Base-by-base conservation (phyloP, 2,113 vertebrate genomes). In the Cryptotis parvus region DNA sequence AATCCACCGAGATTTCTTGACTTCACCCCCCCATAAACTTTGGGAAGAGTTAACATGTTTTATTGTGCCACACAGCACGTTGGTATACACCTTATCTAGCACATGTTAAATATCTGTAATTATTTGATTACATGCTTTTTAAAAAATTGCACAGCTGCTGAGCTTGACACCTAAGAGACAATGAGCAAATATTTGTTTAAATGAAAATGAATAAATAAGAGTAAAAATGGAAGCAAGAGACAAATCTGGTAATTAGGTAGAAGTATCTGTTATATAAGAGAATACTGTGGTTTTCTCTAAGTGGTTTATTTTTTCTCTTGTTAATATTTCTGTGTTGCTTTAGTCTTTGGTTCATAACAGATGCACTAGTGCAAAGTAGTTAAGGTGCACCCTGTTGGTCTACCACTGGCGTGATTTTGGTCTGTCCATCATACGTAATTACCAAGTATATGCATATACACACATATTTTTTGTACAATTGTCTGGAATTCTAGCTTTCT, bases 101-200 rank as follows among this genome's bases (percentile, higher is more conserved):
- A 75, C 16, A 18, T 41, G 11, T 20, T 76, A 76, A 86, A 45
- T 7, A 90, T 52, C 12, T 72, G 4, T n/a, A 61, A 66, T 66
- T 66, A 72, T 87, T 70, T 82, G 49, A 88, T 39, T 86, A 31
- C 1, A 68, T n/a, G 14, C 7, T 52, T 85, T 79, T 76, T 88
- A 70, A 24, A n/a, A 9, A 77, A 39, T 91, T 79, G 33, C 29
- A 45, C 4, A 75, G n/a, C 49, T 88, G 37, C 43, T 73, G 31
- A 94, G 24, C 1, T n/a, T 49, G 80, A 90, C 41, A 68, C 35
- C 33, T 72, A 68, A 12, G 58, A 94, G 58, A 91, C 9, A 85
- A n/a, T 52, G 29, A 89, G 6, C 33, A 76, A 90, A 86, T 91
- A 39, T 49, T 91, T 83, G 26, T 84, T 92, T 63, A 73, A 58